These are phyloP conservation scores for Agriopis marginaria DNA, from an alignment of 2,888 invertebrate species.

Conservation along the genomic window DNA sequence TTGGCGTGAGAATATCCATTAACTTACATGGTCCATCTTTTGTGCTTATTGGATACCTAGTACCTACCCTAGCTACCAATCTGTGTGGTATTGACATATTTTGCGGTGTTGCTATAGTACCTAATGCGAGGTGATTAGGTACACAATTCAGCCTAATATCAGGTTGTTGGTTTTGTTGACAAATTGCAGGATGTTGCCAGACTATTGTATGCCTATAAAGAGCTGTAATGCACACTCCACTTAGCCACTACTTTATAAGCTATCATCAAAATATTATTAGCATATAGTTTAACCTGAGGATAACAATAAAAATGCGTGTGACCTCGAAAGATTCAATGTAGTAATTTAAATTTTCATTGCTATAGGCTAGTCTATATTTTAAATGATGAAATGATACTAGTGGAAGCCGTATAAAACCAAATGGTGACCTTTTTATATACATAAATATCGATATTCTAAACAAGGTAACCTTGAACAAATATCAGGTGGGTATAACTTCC, in stretches of 20 bases:
- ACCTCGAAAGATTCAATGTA: slow-evolving; percentile 3
- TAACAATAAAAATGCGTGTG: background rate
- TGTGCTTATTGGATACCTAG: slow-evolving; percentile 11
- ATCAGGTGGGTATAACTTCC: background rate
- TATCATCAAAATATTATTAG: slow-evolving; percentile 13
- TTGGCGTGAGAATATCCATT: slow-evolving; percentile 61
- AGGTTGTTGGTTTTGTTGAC: slow-evolving; percentile 17
- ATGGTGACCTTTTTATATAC: background rate
- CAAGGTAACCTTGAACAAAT: slow-evolving; percentile 11
- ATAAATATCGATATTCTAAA: background rate
- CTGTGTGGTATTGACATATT: slow-evolving; percentile 9
- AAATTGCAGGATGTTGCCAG: slow-evolving; percentile 35
- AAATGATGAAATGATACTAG: background rate
- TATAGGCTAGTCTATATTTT: background rate
- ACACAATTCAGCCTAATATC: slow-evolving; percentile 23
- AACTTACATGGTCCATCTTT: slow-evolving; percentile 17
- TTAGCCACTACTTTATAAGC: slow-evolving; percentile 13
- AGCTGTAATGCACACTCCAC: slow-evolving; percentile 5
- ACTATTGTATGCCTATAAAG: slow-evolving; percentile 19
- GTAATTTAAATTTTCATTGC: background rate
- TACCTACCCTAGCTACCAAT: background rate
- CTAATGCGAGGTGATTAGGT: slow-evolving; percentile 1
- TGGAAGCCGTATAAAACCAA: background rate
- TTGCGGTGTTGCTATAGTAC: slow-evolving; percentile 9
- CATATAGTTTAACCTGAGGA: background rate